Evolutionary conservation across 2,113 vertebrate species (phyloP), one percentile per base, ranked within the genome.

Genomic region (Patagioenas fasciata): DNA sequence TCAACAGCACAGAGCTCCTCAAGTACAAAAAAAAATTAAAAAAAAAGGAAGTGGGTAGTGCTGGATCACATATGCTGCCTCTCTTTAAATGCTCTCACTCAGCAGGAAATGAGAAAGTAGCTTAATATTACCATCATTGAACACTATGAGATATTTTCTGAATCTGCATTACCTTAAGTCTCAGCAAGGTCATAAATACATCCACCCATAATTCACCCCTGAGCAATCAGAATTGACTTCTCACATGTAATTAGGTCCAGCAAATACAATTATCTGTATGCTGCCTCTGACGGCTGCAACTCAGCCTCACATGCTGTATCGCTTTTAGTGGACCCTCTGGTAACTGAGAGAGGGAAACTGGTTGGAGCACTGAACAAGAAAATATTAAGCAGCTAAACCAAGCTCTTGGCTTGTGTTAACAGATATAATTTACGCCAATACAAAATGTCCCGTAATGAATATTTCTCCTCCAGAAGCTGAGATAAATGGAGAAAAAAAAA

Each of bases 11-110:
- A 87, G 15, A 66, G 10, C 13, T 79, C 12, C 16, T 71, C 34
- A 53, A 3, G 4, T 8, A 32, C 3, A 19, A 38, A 47, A 70
- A 23, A 15, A 19, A 13, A 13, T 14, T 36, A 47, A 70, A 26
- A 14, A 57, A n/a, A 20, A 3, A 11, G 3, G 6, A 80, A 79
- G 26, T 42, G 13, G 26, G 29, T 14, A 48, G 32, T 34, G 21
- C 31, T 74, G 47, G 8, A 38, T 74, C 20, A 38, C 0, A 0
- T 58, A 12, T 58, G 17, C 36, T 77, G 26, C 15, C 38, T 81
- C 26, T 69, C 18, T 51, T 88, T 50, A 74, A 74, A 79, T 79
- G 20, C 28, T 71, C 14, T 85, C 34, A 79, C 4, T 1, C 15
- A 40, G 20, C 18, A 88, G 19, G 16, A 87, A 87, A 48, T 71